Percentiles rank a stretch among this genome's conserved stretches.
Conservation (phyloP, 1,140 invertebrate species). For the Heliothis virescens region DNA sequence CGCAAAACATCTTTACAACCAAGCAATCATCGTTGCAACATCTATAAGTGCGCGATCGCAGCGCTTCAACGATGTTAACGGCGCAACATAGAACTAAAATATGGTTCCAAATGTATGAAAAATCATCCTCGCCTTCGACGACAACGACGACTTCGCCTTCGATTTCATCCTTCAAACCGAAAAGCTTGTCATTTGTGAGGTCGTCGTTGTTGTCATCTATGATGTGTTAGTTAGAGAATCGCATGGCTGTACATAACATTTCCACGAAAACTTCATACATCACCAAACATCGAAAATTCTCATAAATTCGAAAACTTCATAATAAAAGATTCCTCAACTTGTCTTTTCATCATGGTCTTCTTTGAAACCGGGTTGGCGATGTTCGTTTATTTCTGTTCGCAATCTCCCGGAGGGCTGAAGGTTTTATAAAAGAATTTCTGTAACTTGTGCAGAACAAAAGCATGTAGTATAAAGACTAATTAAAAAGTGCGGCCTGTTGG, state of each 20-base stretch:
- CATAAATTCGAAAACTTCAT: neutral
- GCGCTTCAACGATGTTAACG: too few relatives aligned
- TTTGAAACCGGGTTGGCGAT: neutral
- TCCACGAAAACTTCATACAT: neutral
- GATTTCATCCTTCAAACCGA: too few relatives aligned
- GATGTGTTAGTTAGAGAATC: too few relatives aligned
- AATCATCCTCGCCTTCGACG: too few relatives aligned
- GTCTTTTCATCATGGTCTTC: slow-evolving; percentile 9
- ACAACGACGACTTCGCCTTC: too few relatives aligned
- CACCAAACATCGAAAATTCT: neutral
- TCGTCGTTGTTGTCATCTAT: too few relatives aligned
- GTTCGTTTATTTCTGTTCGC: neutral
- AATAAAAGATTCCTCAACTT: slow-evolving; percentile 4
- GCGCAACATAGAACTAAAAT: too few relatives aligned
- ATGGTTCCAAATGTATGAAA: too few relatives aligned
- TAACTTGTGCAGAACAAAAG: slow-evolving; percentile 1
- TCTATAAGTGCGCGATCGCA: too few relatives aligned
- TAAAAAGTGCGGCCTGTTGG: slow-evolving; percentile 7
- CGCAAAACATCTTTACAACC: too few relatives aligned
- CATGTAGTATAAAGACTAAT: slow-evolving; percentile 9
- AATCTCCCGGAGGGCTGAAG: slow-evolving; percentile 6
- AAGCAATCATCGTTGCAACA: too few relatives aligned
- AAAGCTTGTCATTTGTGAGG: too few relatives aligned
- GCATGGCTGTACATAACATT: neutral
- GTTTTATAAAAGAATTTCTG: slow-evolving; percentile 17